These are phyloP conservation scores for Cryptoprocta ferox DNA, from an alignment of 2,797 vertebrate species.

Conservation along the genomic window DNA sequence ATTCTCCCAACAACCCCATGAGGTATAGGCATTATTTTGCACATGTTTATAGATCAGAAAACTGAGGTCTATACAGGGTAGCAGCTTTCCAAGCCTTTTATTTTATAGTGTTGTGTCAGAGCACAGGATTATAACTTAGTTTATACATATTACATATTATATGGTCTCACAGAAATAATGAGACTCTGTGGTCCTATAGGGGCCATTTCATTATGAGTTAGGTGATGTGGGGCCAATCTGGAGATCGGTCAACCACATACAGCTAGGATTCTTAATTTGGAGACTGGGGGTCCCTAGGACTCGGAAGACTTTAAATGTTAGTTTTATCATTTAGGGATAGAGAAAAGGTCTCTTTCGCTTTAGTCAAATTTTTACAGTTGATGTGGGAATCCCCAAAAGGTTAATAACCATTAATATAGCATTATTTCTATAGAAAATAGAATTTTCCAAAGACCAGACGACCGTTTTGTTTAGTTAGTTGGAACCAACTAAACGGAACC, in stretches of 20 bases:
- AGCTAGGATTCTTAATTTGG: not conserved
- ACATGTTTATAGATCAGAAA: not conserved
- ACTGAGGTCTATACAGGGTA: not conserved
- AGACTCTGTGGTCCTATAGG: not conserved
- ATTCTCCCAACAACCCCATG: not conserved
- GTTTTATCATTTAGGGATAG: not conserved
- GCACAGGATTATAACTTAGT: not conserved
- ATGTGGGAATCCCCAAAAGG: not conserved
- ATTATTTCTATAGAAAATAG: slow-evolving; percentile 15
- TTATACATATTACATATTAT: not conserved
- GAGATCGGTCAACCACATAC: not conserved
- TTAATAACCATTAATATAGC: not conserved
- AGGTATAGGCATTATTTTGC: not conserved
- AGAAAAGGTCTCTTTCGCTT: not conserved
- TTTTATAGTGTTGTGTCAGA: not conserved
- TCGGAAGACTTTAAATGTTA: not conserved
- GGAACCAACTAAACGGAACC: too few relatives aligned
- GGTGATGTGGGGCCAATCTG: not conserved
- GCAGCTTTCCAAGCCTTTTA: not conserved
- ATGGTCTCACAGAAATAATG: not conserved
- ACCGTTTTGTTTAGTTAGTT: too few relatives aligned
- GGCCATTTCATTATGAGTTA: not conserved
- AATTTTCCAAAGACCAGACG: slow-evolving; percentile 32
- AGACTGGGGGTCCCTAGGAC: not conserved
- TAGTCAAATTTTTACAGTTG: not conserved